Percentiles rank a stretch among this genome's conserved stretches.
These are phyloP conservation scores for Bellardia pandia DNA, from an alignment of 2,888 invertebrate genomes.

Conservation along the genomic window DNA sequence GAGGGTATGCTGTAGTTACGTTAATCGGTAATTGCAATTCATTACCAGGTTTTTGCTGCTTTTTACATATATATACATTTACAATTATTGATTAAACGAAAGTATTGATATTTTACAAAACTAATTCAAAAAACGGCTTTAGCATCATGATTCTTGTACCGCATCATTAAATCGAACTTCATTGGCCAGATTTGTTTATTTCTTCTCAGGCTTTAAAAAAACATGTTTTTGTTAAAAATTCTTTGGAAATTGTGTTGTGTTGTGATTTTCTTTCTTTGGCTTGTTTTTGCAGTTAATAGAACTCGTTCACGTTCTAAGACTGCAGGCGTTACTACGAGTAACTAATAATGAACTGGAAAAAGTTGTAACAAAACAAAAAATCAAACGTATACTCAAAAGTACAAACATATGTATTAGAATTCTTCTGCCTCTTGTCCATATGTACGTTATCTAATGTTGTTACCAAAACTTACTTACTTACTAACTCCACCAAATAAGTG, in stretches of 20 bases:
- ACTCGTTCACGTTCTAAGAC: slow-evolving; percentile 60
- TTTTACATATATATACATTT: too few relatives aligned
- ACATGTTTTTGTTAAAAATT: slow-evolving; percentile 48
- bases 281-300: slow-evolving; percentile 24
- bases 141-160: neutral
- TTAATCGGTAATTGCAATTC: too few relatives aligned
- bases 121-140: too few relatives aligned
- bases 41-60: too few relatives aligned
- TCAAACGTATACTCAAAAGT: neutral
- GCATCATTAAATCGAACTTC: neutral
- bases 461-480: slow-evolving; percentile 43
- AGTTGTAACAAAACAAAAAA: neutral
- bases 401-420: slow-evolving; percentile 2
- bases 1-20: too few relatives aligned
- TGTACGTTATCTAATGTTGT: slow-evolving; percentile 23
- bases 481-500: slow-evolving; percentile 29
- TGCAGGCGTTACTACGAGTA: slow-evolving; percentile 55
- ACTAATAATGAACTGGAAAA: slow-evolving; percentile 39
- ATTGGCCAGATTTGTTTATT: slow-evolving; percentile 13
- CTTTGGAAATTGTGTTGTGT: slow-evolving; percentile 25
- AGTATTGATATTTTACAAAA: too few relatives aligned
- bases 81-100: too few relatives aligned
- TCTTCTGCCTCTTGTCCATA: neutral
- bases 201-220: slow-evolving; percentile 32
- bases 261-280: neutral